These are phyloP conservation scores for Nettapus auritus DNA, from an alignment of 2,113 vertebrate species.

Conservation along the genomic window DNA sequence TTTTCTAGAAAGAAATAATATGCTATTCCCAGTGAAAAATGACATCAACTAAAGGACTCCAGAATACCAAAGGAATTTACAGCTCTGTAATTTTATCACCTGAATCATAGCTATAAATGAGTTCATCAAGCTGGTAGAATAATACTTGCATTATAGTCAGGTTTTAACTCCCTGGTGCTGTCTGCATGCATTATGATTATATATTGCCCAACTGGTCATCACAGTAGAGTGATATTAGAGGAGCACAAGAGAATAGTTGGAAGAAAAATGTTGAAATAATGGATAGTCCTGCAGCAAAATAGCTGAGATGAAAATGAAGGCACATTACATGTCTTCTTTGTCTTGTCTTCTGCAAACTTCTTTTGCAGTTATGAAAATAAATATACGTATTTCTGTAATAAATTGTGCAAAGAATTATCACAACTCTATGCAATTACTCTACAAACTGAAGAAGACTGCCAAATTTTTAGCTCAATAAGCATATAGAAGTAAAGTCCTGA, in stretches of 20 bases:
- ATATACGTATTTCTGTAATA: background rate
- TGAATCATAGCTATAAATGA: slow-evolving; percentile 49
- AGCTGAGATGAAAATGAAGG: background rate
- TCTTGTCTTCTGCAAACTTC: background rate
- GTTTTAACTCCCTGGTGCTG: slow-evolving; percentile 12
- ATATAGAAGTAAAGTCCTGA: background rate
- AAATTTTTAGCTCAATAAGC: background rate
- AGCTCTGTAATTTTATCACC: slow-evolving; percentile 68
- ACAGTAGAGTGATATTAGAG: background rate
- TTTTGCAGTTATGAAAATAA: background rate
- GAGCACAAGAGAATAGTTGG: background rate
- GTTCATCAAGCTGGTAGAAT: slow-evolving; percentile 57
- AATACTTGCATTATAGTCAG: slow-evolving; percentile 10
- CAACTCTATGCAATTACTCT: background rate
- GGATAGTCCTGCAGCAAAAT: background rate
- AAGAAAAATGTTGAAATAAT: background rate
- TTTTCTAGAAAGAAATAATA: slow-evolving; percentile 41
- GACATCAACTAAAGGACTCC: slow-evolving; percentile 53
- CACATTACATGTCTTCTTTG: background rate
- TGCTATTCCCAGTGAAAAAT: slow-evolving; percentile 55
- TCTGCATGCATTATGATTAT: background rate
- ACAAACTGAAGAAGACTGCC: background rate
- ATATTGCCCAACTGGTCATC: background rate
- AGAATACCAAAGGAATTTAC: slow-evolving; percentile 58
- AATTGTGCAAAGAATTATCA: background rate